These are phyloP conservation scores for Zaprionus lachaisei DNA, from an alignment of 1,140 invertebrate genomes.

Conservation along the genomic window DNA sequence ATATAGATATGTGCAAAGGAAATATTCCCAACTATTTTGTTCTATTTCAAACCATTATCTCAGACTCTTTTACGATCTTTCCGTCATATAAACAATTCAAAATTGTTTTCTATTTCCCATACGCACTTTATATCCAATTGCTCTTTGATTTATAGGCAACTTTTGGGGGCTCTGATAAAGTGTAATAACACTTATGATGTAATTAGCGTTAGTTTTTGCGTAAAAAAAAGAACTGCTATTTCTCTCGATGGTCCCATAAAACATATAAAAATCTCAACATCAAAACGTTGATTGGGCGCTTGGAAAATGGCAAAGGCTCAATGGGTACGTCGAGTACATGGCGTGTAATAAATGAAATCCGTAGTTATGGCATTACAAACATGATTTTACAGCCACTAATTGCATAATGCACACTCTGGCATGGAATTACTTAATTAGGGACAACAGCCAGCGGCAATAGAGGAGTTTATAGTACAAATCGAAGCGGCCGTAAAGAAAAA, in stretches of 20 bases:
- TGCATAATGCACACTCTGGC: slow-evolving; percentile 65
- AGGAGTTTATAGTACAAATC: slow-evolving; percentile 75
- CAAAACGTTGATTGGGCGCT: slow-evolving; percentile 59
- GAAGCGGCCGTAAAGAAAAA: slow-evolving; percentile 71
- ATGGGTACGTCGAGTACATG: slow-evolving; percentile 15
- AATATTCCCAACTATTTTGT: neutral
- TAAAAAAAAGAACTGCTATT: slow-evolving; percentile 46
- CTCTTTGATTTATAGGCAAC: slow-evolving; percentile 16
- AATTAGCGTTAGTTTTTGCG: slow-evolving; percentile 32
- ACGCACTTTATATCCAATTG: slow-evolving; percentile 4
- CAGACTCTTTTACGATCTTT: neutral
- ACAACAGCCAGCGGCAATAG: slow-evolving; percentile 68
- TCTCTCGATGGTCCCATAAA: slow-evolving; percentile 47
- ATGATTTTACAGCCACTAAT: slow-evolving; percentile 74
- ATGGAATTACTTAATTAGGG: slow-evolving; percentile 76
- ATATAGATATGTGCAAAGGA: neutral
- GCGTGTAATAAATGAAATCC: slow-evolving; percentile 48
- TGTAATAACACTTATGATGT: slow-evolving; percentile 37
- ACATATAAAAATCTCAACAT: slow-evolving; percentile 56
- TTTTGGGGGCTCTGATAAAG: slow-evolving; percentile 3
- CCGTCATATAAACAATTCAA: neutral
- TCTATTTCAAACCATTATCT: neutral
- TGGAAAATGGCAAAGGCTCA: slow-evolving; percentile 37
- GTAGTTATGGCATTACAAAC: slow-evolving; percentile 57
- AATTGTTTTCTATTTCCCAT: neutral